Evolutionary conservation across 2,888 invertebrate genomes (phyloP).

Genomic region (Diaperis boleti): DNA sequence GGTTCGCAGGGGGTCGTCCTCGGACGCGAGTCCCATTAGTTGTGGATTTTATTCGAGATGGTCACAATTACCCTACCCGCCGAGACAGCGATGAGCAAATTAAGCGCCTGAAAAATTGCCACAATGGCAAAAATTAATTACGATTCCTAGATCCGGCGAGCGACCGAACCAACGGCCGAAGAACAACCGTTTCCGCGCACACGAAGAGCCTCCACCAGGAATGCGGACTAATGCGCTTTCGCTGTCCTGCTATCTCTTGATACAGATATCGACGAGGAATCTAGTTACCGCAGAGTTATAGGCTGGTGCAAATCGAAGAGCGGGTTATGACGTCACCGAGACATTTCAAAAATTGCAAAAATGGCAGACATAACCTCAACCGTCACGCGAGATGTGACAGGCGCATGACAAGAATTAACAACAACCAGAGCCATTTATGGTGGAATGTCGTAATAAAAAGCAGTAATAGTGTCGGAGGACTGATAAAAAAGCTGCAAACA

Average conservation of each 20-base stretch:
- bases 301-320: constrained; percentile 10
- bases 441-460: too few species aligned
- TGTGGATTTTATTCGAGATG: constrained; percentile 44
- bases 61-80: constrained; percentile 25
- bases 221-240: constrained; percentile 64
- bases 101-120: constrained; percentile 29
- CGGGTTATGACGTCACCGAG: not conserved
- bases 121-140: constrained; percentile 29
- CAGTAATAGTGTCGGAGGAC: too few species aligned
- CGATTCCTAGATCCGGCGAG: constrained; percentile 6
- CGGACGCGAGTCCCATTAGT: constrained; percentile 52
- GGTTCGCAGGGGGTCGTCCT: constrained; percentile 59
- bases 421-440: too few species aligned
- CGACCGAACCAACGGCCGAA: constrained; percentile 3
- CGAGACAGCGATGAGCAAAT: constrained; percentile 37
- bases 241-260: constrained; percentile 63
- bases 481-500: too few species aligned
- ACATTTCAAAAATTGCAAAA: too few species aligned
- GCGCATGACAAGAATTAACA: not conserved
- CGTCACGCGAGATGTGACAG: not conserved
- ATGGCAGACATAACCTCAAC: not conserved
- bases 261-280: constrained; percentile 64
- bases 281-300: constrained; percentile 59
- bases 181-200: constrained; percentile 20
- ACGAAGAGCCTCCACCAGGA: constrained; percentile 48